Base-by-base conservation (phyloP, 2,797 vertebrate species). In the Pangasius djambal region DNA sequence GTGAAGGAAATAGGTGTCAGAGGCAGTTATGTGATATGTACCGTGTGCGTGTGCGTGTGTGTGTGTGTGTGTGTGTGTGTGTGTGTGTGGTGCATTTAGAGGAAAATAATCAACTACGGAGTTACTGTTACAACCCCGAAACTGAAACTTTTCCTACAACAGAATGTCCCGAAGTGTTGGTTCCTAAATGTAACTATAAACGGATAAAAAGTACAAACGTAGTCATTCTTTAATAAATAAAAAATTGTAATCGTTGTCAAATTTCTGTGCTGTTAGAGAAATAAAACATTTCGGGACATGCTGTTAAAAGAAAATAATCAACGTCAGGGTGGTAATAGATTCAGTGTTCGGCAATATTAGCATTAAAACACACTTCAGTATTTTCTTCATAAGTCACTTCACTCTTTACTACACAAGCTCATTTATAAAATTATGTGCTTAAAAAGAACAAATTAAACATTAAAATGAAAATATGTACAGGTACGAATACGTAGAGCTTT, bases 1-100 rank as follows among this genome's bases (percentile, higher is more conserved):
- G 96, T 95, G 96, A 96, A 82, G 88, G 87, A 87, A 96, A 97
- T 95, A 91, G 94, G 95, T 94, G 91, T 94, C 95, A 95, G 96
- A 94, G 95, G 92, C 95, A 93, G 92, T 92, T 94, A 79, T 37
- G 44, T 69, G 65, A 85, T 69, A 52, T 52, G 44, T 34, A 85
- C 28, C n/a, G 9, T 22, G 40, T 84, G 28, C 22, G 37, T 65
- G 13, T 83, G 55, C 25, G 79, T 28, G 34, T 40, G 34, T 34
- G 55, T 28, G 59, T 37, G 78, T 37, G 78, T 55, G 50, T 55
- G 77, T 57, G 77, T 81, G 37, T 22, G 40, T 84, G 28, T 20
- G 34, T 22, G n/a, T 59, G 81, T 44, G 37, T 25, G 57, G 34
- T 61, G 77, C 31, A 50, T 75, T 75, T 48, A 48, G 9, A 48